phyloP scores from a whole-genome alignment of 2,797 vertebrate genomes.

The Myiothlypis coronata region DNA sequence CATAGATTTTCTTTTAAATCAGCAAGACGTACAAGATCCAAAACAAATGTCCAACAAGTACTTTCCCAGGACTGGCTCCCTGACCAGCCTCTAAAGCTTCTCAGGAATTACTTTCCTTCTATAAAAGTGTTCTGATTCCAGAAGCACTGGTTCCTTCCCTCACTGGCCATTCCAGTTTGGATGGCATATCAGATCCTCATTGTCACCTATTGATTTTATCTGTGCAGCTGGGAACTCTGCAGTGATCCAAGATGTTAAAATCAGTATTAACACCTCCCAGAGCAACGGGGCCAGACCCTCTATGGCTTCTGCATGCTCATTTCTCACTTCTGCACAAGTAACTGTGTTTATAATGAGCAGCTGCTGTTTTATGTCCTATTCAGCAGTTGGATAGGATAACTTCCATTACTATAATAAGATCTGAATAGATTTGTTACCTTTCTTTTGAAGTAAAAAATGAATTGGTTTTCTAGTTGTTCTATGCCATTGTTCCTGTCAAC shows the following conservation, averaged over 20 bases:
- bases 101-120: neutral
- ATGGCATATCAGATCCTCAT: accelerated
- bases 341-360: neutral
- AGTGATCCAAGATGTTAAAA: neutral
- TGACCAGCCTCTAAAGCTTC: neutral
- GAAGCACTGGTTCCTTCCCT: neutral
- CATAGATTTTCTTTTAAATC: neutral
- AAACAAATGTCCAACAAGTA: neutral
- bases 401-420: neutral
- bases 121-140: neutral
- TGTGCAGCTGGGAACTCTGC: neutral
- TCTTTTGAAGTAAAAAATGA: neutral
- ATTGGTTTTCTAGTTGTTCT: neutral
- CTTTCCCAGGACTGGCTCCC: neutral
- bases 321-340: neutral
- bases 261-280: neutral
- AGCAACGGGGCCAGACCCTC: neutral
- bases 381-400: neutral
- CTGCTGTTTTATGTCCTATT: neutral
- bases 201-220: neutral
- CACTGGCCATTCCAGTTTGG: neutral
- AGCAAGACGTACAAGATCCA: neutral
- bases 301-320: neutral
- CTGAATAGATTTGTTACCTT: neutral
- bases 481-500: neutral